These are phyloP conservation scores for Chrysogorgia sp. DNA, from an alignment of 92 coral and sea anemone genomes.

Conservation along the genomic window DNA sequence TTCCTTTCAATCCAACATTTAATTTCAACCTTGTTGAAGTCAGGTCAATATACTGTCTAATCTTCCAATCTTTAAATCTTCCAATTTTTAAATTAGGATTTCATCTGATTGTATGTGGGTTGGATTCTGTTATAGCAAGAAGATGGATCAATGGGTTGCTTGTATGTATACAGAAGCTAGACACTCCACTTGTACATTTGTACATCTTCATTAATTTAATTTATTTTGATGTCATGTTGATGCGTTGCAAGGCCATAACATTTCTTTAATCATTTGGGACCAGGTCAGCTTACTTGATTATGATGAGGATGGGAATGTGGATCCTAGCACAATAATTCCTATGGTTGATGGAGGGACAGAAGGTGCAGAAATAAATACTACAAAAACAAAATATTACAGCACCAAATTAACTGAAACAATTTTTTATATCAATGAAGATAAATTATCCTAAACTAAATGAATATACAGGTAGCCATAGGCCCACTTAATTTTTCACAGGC, in stretches of 20 bases:
- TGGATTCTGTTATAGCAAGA: constrained; percentile 94
- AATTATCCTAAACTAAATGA: neutral
- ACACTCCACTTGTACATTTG: neutral
- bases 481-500: neutral
- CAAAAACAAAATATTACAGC: neutral
- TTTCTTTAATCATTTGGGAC: neutral
- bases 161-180: constrained; percentile 53
- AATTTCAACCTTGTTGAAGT: too few species aligned
- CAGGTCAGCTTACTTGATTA: constrained; percentile 92
- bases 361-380: constrained; percentile 48
- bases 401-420: neutral
- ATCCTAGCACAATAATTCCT: constrained; percentile 79
- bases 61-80: too few species aligned
- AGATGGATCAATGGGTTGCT: constrained; percentile 99
- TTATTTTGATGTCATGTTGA: neutral
- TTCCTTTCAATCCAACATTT: too few species aligned
- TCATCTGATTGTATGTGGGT: constrained; percentile 93
- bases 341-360: constrained; percentile 99
- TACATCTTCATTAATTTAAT: neutral
- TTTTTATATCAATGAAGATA: neutral
- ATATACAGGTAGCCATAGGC: neutral
- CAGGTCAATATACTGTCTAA: too few species aligned
- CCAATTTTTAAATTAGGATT: constrained; percentile 58
- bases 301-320: constrained; percentile 86
- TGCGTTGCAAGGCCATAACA: neutral